A percentile compares a stretch with the other conserved stretches of the same genome.
These are phyloP conservation scores for Torymus texanus DNA, from an alignment of 2,888 invertebrate species.

Conservation along the genomic window DNA sequence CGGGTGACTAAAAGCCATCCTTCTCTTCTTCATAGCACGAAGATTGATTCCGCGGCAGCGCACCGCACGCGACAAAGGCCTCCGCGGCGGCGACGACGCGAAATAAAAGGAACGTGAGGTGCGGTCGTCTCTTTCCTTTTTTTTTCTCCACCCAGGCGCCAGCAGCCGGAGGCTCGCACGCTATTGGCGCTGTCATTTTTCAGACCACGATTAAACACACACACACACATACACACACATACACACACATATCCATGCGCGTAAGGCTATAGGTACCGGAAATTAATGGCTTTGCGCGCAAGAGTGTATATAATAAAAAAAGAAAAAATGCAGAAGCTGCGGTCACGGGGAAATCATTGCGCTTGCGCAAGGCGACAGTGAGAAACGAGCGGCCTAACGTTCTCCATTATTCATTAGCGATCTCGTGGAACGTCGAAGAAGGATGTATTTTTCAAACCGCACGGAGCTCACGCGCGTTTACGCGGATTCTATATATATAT, in stretches of 20 bases:
- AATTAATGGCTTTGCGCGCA: conserved; percentile 34
- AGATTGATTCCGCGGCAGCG: conserved; percentile 48
- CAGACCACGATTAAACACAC: conserved; percentile 31
- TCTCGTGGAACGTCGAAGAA: conserved; percentile 46
- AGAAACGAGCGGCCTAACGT: conserved; percentile 46
- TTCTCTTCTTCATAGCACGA: conserved; percentile 32
- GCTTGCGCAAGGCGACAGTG: conserved; percentile 39
- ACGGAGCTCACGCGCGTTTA: not conserved
- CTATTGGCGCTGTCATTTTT: conserved; percentile 30
- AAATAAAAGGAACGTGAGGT: conserved; percentile 23
- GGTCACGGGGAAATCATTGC: conserved; percentile 23
- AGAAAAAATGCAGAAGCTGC: not conserved
- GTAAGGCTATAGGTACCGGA: not conserved
- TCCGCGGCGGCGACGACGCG: not conserved
- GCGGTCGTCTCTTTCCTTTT: not conserved
- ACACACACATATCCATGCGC: too few species aligned
- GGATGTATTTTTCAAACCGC: conserved; percentile 52
- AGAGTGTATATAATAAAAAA: not conserved
- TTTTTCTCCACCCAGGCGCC: not conserved
- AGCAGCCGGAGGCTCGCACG: not conserved
- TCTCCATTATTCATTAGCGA: conserved; percentile 56
- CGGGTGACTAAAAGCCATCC: not conserved
- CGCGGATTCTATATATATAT: conserved; percentile 1
- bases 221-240: not conserved
- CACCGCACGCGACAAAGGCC: conserved; percentile 16